A percentile compares a stretch with the other conserved stretches of the same genome.
Evolutionary conservation across 1,140 invertebrate species (phyloP).

Genomic region (Armadillidium nasatum): DNA sequence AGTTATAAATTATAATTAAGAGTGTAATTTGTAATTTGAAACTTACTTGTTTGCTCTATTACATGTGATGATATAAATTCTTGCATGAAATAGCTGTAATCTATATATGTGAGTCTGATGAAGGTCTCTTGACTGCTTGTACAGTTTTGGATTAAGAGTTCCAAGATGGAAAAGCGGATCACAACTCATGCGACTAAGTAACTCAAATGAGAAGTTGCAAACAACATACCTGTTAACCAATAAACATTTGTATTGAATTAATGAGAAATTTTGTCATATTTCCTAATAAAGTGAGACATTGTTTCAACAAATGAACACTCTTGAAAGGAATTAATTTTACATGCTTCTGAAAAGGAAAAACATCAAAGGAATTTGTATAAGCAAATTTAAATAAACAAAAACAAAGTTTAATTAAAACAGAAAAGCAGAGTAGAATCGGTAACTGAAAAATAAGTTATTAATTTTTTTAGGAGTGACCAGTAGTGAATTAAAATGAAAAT

Average conservation of each 20-base stretch:
- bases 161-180: conserved; percentile 75
- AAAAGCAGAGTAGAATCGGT: no score
- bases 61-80: conserved; percentile 64
- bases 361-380: not conserved
- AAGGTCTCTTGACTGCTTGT: conserved; percentile 60
- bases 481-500: no score
- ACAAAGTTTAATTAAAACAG: no score
- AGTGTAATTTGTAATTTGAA: no score
- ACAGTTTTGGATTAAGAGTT: conserved; percentile 65
- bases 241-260: no score
- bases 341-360: conserved; percentile 29
- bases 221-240: conserved; percentile 62
- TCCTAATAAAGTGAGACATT: no score
- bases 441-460: no score
- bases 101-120: conserved; percentile 59
- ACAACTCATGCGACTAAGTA: conserved; percentile 68
- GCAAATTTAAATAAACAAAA: no score
- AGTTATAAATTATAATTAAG: no score
- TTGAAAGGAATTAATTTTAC: not conserved
- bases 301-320: conserved; percentile 47
- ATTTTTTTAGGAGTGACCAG: no score
- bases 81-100: conserved; percentile 62
- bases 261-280: not conserved
- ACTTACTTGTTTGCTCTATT: conserved; percentile 47
- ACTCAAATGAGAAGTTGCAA: conserved; percentile 71